Evolutionary conservation across 2,797 vertebrate species (phyloP), one percentile per base, ranked within the genome.

Genomic region (Linurgus olivaceus): DNA sequence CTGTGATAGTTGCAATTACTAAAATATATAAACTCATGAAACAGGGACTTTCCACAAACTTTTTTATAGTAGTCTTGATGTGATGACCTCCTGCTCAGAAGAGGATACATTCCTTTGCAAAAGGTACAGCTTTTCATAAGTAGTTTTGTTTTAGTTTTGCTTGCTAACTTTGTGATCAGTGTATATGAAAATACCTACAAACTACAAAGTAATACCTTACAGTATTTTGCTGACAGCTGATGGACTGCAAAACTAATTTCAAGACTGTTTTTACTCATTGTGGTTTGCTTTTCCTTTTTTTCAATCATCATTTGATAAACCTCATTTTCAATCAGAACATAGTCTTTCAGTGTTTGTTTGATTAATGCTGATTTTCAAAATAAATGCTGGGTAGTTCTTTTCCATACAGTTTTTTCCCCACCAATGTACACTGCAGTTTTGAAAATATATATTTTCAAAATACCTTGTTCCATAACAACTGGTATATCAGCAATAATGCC

Each of bases 121-220:
- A 68, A 80, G 6, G 10, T 37, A 37, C 17, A 73, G 6, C 10
- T 86, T 61, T 45, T 26, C 8, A 2, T 23, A 59, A 37, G 3
- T 1, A 55, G 10, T 35, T 74, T n/a, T 29, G 2, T 11, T 84
- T 65, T 20, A 61, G 11, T n/a, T 82, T 2, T 31, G 17, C 20
- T 67, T 0, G 0, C 6, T 66, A 79, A 5, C 15, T 55, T 33
- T 37, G 15, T 37, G 12, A 62, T 67, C 0, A 1, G 28, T 70
- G 62, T 31, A 37, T 23, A 50, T 4, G 7, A 73, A 70, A 82
- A 67, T 26, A 42, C 19, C 7, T 48, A 13, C 24, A 71, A 71
- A 26, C 45, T 48, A 71, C 13, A 68, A 70, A 88, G 20, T 24
- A 88, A 76, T 20, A 45, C 18, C 42, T 77, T 40, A 40, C 6